These are phyloP conservation scores for Pavo muticus DNA, from an alignment of 2,113 vertebrate species.

Conservation along the genomic window DNA sequence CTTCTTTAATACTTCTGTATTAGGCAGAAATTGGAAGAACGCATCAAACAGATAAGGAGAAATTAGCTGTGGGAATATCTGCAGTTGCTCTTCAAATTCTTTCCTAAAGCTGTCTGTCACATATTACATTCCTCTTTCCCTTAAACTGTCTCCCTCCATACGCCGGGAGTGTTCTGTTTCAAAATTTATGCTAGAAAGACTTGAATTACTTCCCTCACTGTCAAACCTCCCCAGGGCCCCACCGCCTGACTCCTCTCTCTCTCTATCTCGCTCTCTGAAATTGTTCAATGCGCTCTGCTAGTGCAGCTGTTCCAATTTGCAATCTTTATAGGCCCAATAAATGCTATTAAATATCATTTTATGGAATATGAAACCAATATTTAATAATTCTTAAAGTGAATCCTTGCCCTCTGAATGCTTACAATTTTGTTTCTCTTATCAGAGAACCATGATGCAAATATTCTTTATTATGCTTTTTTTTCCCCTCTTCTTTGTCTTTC, in stretches of 20 bases:
- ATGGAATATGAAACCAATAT: neutral
- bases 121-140: neutral
- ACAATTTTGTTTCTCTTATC: neutral
- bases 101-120: neutral
- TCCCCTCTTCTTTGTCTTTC: neutral
- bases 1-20: neutral
- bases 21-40: neutral
- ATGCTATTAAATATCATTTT: neutral
- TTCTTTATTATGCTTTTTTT: neutral
- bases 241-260: neutral
- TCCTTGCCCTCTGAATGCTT: neutral
- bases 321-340: neutral
- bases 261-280: neutral
- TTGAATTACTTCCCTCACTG: neutral
- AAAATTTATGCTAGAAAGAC: neutral
- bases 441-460: neutral
- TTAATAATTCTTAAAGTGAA: slow-evolving; percentile 18
- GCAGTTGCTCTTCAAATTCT: neutral
- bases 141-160: neutral
- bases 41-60: neutral
- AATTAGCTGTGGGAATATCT: neutral
- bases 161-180: neutral
- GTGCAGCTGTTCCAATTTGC: neutral
- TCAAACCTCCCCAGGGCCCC: neutral
- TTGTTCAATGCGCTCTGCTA: neutral